Base-by-base conservation (phyloP, 2,113 vertebrate genomes). In the Protobothrops mucrosquamatus region DNA sequence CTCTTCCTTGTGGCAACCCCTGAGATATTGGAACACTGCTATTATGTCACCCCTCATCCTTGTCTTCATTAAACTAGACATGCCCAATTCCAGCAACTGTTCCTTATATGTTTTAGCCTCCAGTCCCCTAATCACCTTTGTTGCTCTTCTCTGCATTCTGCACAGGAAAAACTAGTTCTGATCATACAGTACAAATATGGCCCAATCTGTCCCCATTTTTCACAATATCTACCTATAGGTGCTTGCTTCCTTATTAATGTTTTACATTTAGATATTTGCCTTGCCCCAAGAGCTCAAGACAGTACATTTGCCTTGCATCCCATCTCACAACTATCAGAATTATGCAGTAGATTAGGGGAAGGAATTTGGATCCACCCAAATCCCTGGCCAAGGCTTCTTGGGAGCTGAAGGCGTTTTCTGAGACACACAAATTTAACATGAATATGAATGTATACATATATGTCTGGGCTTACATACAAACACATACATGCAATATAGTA, bases 1-100 rank as follows among this genome's bases (percentile, higher is more conserved):
- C 6, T 23, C 6, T 57, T 57, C 56, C 2, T 24, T 57, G 22
- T 2, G 48, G 56, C 56, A 57, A 7, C 56, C 56, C 6, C 7
- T 57, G 2, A 57, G 2, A 57, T 57, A 57, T 9, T 24, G 56
- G 56, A 57, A 24, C 0, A 3, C 6, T 57, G 56, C 56, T 57
- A 57, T 57, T 6, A 23, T 6, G 22, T 57, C 56, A 0, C 6
- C 56, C 8, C 2, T 23, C 8, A 0, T 57, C 22, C 22, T 57
- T 8, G 22, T 57, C 23, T 57, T 24, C 56, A 24, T 57, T 56
- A 57, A 24, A 24, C 2, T 57, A 57, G 22, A 57, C 55, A 56
- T 2, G 0, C 20, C 5, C 20, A 56, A 22, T 8, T 57, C 20
- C 6, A 7, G 20, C 6, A 22, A 23, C 6, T 0, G 2, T 57